A percentile compares a stretch with the other conserved stretches of the same genome.
Conservation (phyloP, 2,113 vertebrate genomes). For the Shinisaurus crocodilurus region DNA sequence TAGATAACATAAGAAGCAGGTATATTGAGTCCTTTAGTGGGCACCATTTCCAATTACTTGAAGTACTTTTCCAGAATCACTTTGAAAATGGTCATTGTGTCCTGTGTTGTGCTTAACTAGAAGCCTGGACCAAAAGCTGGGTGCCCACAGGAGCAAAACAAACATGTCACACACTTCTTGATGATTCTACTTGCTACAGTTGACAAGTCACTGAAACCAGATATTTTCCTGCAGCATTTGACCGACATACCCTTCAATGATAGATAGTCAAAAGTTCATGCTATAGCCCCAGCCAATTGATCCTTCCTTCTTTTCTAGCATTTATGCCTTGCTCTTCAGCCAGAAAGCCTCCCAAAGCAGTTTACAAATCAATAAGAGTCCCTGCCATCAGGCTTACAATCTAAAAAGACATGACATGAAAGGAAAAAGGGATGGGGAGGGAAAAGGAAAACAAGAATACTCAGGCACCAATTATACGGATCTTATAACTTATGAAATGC, state of each 20-base stretch:
- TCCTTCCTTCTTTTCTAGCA: too few species aligned
- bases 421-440: too few species aligned
- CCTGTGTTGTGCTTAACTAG: not conserved
- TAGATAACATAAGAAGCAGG: slow-evolving; percentile 49
- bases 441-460: too few species aligned
- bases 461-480: too few species aligned
- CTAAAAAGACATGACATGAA: too few species aligned
- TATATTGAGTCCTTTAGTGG: slow-evolving; percentile 54
- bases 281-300: not conserved
- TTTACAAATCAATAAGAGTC: too few species aligned
- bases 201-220: not conserved
- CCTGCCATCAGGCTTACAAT: too few species aligned
- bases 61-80: slow-evolving; percentile 31
- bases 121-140: not conserved
- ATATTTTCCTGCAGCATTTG: not conserved
- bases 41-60: not conserved
- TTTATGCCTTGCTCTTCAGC: too few species aligned
- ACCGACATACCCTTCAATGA: not conserved
- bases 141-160: not conserved
- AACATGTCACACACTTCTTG: not conserved
- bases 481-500: too few species aligned
- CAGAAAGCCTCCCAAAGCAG: too few species aligned
- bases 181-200: not conserved
- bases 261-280: not conserved
- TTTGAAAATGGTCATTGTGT: not conserved